phyloP scores from a whole-genome alignment of 2,888 invertebrate species.

The Epiblema foenella region DNA sequence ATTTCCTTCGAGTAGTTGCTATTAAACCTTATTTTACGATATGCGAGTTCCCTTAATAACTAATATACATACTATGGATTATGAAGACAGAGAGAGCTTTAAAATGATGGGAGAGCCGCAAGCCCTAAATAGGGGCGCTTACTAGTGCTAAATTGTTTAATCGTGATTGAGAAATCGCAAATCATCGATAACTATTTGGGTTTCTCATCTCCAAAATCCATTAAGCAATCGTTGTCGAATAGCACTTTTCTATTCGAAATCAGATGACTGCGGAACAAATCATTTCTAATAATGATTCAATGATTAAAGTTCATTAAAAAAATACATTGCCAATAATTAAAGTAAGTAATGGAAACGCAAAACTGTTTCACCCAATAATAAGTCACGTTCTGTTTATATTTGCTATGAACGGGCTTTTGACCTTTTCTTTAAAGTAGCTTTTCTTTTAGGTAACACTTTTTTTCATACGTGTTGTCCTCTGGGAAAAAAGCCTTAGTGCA shows the following conservation, averaged over 20 bases:
- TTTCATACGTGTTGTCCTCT: no score
- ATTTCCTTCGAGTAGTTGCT: not conserved
- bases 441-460: no score
- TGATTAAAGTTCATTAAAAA: slow-evolving; percentile 30
- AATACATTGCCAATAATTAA: slow-evolving; percentile 24
- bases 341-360: slow-evolving; percentile 39
- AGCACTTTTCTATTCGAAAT: slow-evolving; percentile 39
- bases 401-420: slow-evolving; percentile 4
- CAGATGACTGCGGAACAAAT: slow-evolving; percentile 38
- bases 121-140: not conserved
- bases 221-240: slow-evolving; percentile 33
- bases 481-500: no score
- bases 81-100: not conserved
- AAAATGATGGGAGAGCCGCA: not conserved
- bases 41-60: not conserved
- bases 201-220: slow-evolving; percentile 26
- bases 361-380: slow-evolving; percentile 19
- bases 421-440: no score
- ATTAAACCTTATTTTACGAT: not conserved
- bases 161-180: slow-evolving; percentile 28
- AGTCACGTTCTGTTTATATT: slow-evolving; percentile 32
- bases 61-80: not conserved
- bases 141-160: slow-evolving; percentile 11
- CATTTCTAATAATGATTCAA: slow-evolving; percentile 33
- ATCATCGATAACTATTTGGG: slow-evolving; percentile 27